phyloP scores from a whole-genome alignment of 1,140 invertebrate species.

The Saxidomus purpurata region DNA sequence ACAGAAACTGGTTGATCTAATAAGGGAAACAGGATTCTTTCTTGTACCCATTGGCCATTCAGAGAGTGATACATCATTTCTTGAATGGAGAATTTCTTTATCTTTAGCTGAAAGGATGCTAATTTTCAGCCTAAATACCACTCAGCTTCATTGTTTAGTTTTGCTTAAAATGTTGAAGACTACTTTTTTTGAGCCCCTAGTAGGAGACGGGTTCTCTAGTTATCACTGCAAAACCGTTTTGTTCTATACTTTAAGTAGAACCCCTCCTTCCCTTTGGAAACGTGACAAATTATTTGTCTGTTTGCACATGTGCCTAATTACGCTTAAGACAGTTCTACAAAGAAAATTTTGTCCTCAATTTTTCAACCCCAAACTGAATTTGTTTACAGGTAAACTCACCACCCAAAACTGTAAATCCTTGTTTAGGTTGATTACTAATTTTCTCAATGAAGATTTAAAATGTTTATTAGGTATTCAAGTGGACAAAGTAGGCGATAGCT shows the following conservation, averaged over 20 bases:
- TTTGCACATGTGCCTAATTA: neutral
- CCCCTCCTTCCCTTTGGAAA: constrained; percentile 5
- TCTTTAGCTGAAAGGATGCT: constrained; percentile 27
- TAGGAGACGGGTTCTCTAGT: neutral
- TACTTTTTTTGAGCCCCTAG: neutral
- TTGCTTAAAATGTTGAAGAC: constrained; percentile 34
- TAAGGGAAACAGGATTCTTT: neutral
- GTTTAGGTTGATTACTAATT: too few relatives aligned
- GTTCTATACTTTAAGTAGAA: neutral
- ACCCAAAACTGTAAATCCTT: too few relatives aligned
- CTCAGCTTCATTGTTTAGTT: neutral
- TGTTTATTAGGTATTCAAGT: too few relatives aligned
- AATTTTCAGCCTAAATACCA: constrained; percentile 15
- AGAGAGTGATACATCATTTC: neutral
- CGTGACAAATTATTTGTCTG: neutral
- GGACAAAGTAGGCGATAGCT: too few relatives aligned
- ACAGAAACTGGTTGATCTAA: neutral
- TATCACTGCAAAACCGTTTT: constrained; percentile 23
- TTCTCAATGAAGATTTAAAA: too few relatives aligned
- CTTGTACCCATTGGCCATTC: constrained; percentile 9
- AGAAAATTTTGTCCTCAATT: neutral
- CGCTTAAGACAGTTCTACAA: neutral
- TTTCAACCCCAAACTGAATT: neutral
- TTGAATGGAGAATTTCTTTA: constrained; percentile 22
- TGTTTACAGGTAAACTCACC: constrained; percentile 11